Base-by-base conservation (phyloP, 2,888 invertebrate species). In the Sylvicola fuscatus region DNA sequence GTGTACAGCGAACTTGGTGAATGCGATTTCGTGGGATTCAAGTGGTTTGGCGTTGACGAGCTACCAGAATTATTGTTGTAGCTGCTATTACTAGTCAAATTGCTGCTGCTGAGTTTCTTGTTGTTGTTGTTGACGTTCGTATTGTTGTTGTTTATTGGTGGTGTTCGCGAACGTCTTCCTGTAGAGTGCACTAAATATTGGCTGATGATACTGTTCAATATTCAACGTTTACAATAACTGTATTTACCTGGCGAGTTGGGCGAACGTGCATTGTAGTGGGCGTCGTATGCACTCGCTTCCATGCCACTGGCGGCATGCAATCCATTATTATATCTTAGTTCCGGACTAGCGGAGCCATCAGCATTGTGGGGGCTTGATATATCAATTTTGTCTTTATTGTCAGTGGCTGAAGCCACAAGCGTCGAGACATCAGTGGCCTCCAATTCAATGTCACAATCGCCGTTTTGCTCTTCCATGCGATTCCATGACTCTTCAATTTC, bases 1-100 rank as follows among this genome's bases (percentile, higher is more conserved):
- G 21, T 21, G 21, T 21, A 21, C 4, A 21, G 4, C 8, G 21
- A 21, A 8, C 5, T 21, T 42, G 41, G 35, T 42, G 43, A 36
- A 43, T 42, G 38, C 42, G 44, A 33, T 33, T 33, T 33, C 8
- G 21, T 21, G 10, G 33, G 21, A 33, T 16, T 14, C 17, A 16
- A 11, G 14, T 33, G 33, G 11, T 33, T 33, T 33, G 16, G 17
- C 21, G 21, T 21, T 21, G 21, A 21, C 8, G 21, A 21, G 8
- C 8, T 21, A 8, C 5, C 8, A 6, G 21, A 6, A 8, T 21
- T 21, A 8, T 21, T 21, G 21, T 6, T 21, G 8, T 21, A 6
- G 21, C 8, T 21, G 21, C 8, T 21, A 21, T 21, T 21, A 8
- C 21, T 21, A 4, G 8, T 21, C 21, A 21, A 21, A 21, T 21